Conservation (phyloP, 2,113 vertebrate species). For the Phalacrocorax aristotelis region DNA sequence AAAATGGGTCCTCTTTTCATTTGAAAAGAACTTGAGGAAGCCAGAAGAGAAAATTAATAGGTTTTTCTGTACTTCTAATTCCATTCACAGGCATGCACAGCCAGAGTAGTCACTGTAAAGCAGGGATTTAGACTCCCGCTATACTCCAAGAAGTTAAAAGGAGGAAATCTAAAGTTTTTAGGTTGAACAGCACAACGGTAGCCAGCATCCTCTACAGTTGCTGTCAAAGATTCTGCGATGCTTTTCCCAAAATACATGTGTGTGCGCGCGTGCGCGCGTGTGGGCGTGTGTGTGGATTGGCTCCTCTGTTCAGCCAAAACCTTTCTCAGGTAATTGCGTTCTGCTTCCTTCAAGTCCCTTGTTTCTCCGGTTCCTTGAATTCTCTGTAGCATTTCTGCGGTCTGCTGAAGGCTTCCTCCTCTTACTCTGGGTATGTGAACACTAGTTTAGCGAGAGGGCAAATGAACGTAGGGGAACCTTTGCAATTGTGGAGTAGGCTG, state of each 20-base stretch:
- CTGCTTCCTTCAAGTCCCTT: neutral
- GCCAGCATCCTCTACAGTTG: neutral
- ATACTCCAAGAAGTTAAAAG: neutral
- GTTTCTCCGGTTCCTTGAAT: neutral
- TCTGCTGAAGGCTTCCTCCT: neutral
- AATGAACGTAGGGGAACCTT: neutral
- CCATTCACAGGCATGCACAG: neutral
- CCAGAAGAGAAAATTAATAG: neutral
- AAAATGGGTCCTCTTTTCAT: neutral
- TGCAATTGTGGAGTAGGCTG: neutral
- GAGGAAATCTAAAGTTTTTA: neutral
- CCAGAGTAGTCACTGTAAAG: neutral
- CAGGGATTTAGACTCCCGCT: neutral
- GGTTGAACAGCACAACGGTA: neutral
- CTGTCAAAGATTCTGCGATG: neutral
- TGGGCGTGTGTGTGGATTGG: accelerated
- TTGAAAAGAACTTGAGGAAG: neutral
- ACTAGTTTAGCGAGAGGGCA: accelerated
- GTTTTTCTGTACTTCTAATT: neutral
- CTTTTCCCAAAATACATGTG: neutral
- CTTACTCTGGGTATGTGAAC: neutral
- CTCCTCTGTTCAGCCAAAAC: neutral
- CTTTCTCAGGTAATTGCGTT: neutral
- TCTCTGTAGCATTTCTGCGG: neutral
- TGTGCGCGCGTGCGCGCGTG: accelerated